These are phyloP conservation scores for Melanotus villosus DNA, from an alignment of 2,888 invertebrate genomes.

Conservation along the genomic window DNA sequence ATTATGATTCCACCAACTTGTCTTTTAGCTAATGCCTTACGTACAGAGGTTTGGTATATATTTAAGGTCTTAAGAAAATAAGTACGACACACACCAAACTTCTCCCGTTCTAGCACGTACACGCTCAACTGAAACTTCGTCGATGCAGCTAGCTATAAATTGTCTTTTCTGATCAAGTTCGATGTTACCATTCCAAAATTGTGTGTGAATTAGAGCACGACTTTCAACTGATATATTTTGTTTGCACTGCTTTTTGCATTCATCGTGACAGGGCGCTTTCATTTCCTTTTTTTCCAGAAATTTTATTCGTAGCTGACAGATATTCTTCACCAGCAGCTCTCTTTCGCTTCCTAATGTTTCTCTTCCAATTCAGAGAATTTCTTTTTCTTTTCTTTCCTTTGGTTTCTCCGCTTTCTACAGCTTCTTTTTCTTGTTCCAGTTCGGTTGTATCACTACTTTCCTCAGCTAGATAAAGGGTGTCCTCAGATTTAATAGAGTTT, in stretches of 20 bases:
- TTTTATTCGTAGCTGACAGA: constrained; percentile 13
- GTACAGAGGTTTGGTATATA: neutral
- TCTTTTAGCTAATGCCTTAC: neutral
- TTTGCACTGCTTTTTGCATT: no score
- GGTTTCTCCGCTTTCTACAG: constrained; percentile 14
- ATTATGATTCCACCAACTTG: no score
- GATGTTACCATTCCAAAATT: no score
- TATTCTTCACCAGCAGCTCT: constrained; percentile 22
- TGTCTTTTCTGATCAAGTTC: no score
- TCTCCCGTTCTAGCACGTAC: neutral
- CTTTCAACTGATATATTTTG: no score
- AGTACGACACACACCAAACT: constrained; percentile 19
- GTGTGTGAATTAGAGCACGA: no score
- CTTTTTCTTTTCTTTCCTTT: constrained; percentile 24
- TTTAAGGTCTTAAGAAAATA: constrained; percentile 7
- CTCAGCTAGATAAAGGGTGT: constrained; percentile 24
- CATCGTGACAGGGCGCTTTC: no score
- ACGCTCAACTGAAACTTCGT: no score
- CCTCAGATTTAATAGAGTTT: constrained; percentile 26
- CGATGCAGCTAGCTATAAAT: no score
- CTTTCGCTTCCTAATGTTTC: constrained; percentile 24
- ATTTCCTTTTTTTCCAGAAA: no score
- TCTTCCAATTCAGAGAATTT: constrained; percentile 3
- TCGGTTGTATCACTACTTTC: constrained; percentile 22
- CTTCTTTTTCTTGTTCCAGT: constrained; percentile 23